These are phyloP conservation scores for Drosophila prosaltans DNA, from an alignment of 1,140 invertebrate genomes.

Conservation along the genomic window DNA sequence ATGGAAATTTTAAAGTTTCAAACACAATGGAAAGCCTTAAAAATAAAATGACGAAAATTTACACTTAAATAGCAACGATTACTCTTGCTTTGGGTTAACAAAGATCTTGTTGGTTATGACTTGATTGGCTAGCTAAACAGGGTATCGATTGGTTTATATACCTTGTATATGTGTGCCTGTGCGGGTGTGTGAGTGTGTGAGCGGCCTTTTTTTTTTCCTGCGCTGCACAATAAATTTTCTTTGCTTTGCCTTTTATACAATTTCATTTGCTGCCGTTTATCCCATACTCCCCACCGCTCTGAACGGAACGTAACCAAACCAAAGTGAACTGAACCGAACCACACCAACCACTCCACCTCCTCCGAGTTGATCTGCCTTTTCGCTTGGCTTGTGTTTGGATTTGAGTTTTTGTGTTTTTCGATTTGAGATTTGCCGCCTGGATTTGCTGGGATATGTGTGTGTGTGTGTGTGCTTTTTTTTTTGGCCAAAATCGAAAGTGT, in stretches of 20 bases:
- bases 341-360: neutral
- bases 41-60: neutral
- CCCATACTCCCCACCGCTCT: neutral
- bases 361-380: conserved; percentile 50
- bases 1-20: too few relatives aligned
- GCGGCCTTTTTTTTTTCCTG: conserved; percentile 69
- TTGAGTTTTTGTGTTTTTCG: conserved; percentile 73
- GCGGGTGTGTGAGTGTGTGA: conserved; percentile 32
- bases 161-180: conserved; percentile 5
- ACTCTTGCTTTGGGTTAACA: too few relatives aligned
- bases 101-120: too few relatives aligned
- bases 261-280: conserved; percentile 70
- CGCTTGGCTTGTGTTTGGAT: conserved; percentile 75
- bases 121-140: neutral
- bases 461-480: conserved; percentile 36
- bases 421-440: conserved; percentile 74
- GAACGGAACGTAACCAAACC: neutral
- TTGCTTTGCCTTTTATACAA: conserved; percentile 78
- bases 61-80: too few relatives aligned
- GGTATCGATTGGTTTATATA: conserved; percentile 38
- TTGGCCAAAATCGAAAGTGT: conserved; percentile 75
- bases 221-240: conserved; percentile 77
- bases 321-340: neutral
- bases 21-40: too few relatives aligned
- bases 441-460: conserved; percentile 39